phyloP scores from a whole-genome alignment of 37 sponge, comb jelly and placozoan species.

The Halichondria panicea region DNA sequence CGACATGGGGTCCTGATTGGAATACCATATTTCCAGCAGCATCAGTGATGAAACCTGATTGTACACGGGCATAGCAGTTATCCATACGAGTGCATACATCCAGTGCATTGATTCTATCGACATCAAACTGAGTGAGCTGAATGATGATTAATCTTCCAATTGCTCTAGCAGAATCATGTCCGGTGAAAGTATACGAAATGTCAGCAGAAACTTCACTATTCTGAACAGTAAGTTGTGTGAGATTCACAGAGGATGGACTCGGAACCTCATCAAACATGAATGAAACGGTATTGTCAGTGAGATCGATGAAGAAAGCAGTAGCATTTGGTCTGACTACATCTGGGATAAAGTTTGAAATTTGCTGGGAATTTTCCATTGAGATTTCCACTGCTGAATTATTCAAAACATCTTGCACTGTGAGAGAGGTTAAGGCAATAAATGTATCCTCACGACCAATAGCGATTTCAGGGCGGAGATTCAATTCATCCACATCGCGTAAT shows the following conservation, averaged over 20 bases:
- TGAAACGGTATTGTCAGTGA: slow-evolving; percentile 62
- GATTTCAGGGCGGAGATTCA: slow-evolving; percentile 62
- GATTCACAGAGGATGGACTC: slow-evolving; percentile 58
- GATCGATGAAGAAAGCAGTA: slow-evolving; percentile 60
- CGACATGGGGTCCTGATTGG: slow-evolving; percentile 15
- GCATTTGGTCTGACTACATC: slow-evolving; percentile 66
- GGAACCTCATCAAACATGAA: slow-evolving; percentile 74
- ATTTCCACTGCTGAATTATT: slow-evolving; percentile 53
- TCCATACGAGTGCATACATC: slow-evolving; percentile 48
- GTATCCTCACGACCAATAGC: slow-evolving; percentile 60
- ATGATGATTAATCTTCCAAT: slow-evolving; percentile 50
- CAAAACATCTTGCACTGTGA: slow-evolving; percentile 58
- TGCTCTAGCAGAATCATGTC: slow-evolving; percentile 6
- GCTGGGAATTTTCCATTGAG: slow-evolving; percentile 57
- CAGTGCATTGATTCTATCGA: slow-evolving; percentile 64
- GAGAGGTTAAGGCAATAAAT: slow-evolving; percentile 46
- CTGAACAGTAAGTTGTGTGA: slow-evolving; percentile 51
- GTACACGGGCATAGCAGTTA: slow-evolving; percentile 58
- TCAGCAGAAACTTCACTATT: slow-evolving; percentile 9
- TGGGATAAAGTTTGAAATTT: slow-evolving; percentile 27
- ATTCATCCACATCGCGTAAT: slow-evolving; percentile 52
- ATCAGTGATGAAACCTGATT: slow-evolving; percentile 69
- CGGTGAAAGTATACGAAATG: slow-evolving; percentile 41
- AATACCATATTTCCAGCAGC: slow-evolving; percentile 69
- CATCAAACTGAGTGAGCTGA: slow-evolving; percentile 54